A percentile compares a stretch with the other conserved stretches of the same genome.
phyloP scores from a whole-genome alignment of 1,140 invertebrate species.

The Druon quercuslanigerum region DNA sequence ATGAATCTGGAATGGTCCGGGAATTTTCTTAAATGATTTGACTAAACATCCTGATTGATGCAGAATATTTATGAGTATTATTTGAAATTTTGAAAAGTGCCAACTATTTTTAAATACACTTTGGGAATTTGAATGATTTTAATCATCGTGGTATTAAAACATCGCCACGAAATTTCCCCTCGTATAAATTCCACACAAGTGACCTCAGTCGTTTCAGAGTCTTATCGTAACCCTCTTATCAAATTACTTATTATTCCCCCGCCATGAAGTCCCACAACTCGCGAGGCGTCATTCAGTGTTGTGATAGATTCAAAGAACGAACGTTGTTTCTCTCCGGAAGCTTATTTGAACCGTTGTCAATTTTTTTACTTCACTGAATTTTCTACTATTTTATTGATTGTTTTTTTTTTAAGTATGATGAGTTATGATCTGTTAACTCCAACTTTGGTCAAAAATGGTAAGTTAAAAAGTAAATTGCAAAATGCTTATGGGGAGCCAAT shows the following conservation, averaged over 20 bases:
- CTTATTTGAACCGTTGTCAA: background rate
- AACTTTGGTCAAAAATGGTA: constrained; percentile 42
- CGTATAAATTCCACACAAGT: background rate
- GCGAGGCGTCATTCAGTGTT: constrained; percentile 8
- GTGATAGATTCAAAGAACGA: constrained; percentile 20
- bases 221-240: constrained; percentile 22
- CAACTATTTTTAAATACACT: background rate
- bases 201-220: constrained; percentile 12
- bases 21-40: no score
- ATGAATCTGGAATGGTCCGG: no score
- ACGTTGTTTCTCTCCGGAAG: background rate
- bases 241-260: constrained; percentile 24
- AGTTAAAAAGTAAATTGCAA: constrained; percentile 36
- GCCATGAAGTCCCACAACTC: constrained; percentile 8
- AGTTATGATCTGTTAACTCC: constrained; percentile 33
- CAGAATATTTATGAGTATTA: no score
- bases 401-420: background rate
- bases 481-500: background rate
- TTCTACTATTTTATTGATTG: background rate
- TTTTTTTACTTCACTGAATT: background rate
- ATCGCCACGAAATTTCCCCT: background rate
- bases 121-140: background rate
- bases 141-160: background rate
- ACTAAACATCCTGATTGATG: no score
- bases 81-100: no score